These are phyloP conservation scores for Solenopsis fugax DNA, from an alignment of 1,140 invertebrate genomes.

Conservation along the genomic window DNA sequence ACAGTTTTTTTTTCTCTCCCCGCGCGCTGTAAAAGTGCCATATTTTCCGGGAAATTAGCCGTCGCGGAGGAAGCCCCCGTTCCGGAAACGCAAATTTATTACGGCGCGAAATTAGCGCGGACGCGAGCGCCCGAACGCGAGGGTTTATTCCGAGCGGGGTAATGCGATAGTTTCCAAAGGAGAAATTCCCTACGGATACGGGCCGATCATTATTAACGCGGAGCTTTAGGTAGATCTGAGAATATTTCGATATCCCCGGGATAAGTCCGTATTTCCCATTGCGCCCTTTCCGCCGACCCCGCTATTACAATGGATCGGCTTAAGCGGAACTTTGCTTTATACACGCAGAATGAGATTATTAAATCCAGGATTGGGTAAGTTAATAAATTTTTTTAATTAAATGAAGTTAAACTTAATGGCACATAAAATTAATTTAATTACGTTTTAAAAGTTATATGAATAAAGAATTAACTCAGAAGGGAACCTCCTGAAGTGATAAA, in stretches of 20 bases:
- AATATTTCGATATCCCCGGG: constrained; percentile 51
- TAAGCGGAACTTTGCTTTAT: constrained; percentile 16
- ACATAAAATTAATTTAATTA: too few species aligned
- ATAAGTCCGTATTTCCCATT: constrained; percentile 40
- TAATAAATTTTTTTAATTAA: too few species aligned
- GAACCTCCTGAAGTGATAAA: too few species aligned
- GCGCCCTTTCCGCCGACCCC: neutral
- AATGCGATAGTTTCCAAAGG: neutral
- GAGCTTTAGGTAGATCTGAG: constrained; percentile 32
- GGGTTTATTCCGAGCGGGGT: constrained; percentile 16
- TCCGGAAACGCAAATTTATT: constrained; percentile 52
- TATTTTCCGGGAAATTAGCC: constrained; percentile 30
- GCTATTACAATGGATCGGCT: constrained; percentile 13
- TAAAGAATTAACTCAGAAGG: too few species aligned
- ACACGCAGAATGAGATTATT: constrained; percentile 35
- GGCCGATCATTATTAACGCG: constrained; percentile 49
- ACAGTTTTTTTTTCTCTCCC: neutral
- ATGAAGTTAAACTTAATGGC: too few species aligned
- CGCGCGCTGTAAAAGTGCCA: neutral
- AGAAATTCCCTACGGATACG: neutral
- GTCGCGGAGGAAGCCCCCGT: neutral
- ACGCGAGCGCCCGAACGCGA: neutral
- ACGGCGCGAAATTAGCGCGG: constrained; percentile 31
- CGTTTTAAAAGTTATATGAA: too few species aligned
- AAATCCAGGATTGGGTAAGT: neutral